Conservation (phyloP, 2,888 invertebrate genomes). For the Leucozona laternaria region DNA sequence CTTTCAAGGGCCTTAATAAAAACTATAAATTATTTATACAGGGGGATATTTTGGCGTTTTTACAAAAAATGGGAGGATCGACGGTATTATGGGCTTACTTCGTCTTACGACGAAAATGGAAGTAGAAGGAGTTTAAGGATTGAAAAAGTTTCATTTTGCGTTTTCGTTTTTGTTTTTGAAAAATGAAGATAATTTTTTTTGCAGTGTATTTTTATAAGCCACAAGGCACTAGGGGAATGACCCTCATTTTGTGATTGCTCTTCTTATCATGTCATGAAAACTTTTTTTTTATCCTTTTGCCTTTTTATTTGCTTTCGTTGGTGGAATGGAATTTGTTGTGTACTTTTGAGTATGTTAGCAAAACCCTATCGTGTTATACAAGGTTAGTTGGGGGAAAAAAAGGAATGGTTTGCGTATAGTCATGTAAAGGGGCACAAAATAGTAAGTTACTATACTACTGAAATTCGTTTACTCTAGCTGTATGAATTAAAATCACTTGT, state of each 20-base stretch:
- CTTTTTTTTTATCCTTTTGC: constrained; percentile 3
- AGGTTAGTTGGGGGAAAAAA: background rate
- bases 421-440: background rate
- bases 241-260: constrained; percentile 30
- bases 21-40: too few species aligned
- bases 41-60: too few species aligned
- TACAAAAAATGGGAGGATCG: too few species aligned
- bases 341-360: constrained; percentile 23
- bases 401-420: background rate
- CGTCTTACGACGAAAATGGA: too few species aligned
- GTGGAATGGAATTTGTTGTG: constrained; percentile 18
- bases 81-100: too few species aligned
- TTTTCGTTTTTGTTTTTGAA: background rate
- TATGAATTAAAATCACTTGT: constrained; percentile 2
- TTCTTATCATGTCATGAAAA: constrained; percentile 29
- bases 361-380: background rate
- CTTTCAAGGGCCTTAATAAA: too few species aligned
- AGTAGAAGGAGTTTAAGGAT: too few species aligned
- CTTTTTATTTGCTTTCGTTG: background rate
- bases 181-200: background rate
- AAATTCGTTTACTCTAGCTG: background rate
- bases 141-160: too few species aligned
- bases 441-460: background rate
- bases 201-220: background rate
- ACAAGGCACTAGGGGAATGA: constrained; percentile 39